phyloP scores from a whole-genome alignment of 2,797 vertebrate species.

The Phataginus tricuspis region DNA sequence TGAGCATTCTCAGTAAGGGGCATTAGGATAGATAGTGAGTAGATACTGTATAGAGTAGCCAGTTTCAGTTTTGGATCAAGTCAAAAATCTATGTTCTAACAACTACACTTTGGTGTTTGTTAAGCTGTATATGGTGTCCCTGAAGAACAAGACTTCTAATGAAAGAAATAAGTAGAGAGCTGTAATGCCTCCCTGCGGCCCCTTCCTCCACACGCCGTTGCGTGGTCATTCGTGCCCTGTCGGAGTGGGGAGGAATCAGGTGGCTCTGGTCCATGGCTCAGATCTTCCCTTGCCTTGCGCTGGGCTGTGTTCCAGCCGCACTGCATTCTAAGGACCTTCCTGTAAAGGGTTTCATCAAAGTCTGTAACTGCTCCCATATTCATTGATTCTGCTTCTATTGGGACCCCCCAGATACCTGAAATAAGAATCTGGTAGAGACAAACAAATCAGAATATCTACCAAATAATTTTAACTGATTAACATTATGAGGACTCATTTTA shows the following conservation, averaged over 20 bases:
- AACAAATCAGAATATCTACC: not conserved
- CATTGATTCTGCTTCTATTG: not conserved
- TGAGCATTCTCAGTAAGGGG: not conserved
- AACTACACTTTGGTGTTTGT: not conserved
- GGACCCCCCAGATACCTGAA: not conserved
- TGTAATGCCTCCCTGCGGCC: too few relatives aligned
- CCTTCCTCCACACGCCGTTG: not conserved
- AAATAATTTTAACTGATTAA: not conserved
- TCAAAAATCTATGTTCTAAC: not conserved
- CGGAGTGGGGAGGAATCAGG: not conserved
- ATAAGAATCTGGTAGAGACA: not conserved
- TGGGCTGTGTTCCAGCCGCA: not conserved
- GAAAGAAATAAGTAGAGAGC: not conserved
- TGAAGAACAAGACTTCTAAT: not conserved
- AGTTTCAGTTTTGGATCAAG: not conserved
- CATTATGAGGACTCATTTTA: not conserved
- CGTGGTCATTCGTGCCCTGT: not conserved
- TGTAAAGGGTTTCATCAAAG: not conserved
- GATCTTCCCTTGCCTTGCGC: not conserved
- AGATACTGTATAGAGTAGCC: not conserved
- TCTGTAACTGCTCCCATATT: not conserved
- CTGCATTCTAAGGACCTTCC: not conserved
- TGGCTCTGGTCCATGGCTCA: not conserved
- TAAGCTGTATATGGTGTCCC: not conserved
- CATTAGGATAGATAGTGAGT: too few relatives aligned